phyloP scores from a whole-genome alignment of 2,797 vertebrate species.

The Bovichtus diacanthus region DNA sequence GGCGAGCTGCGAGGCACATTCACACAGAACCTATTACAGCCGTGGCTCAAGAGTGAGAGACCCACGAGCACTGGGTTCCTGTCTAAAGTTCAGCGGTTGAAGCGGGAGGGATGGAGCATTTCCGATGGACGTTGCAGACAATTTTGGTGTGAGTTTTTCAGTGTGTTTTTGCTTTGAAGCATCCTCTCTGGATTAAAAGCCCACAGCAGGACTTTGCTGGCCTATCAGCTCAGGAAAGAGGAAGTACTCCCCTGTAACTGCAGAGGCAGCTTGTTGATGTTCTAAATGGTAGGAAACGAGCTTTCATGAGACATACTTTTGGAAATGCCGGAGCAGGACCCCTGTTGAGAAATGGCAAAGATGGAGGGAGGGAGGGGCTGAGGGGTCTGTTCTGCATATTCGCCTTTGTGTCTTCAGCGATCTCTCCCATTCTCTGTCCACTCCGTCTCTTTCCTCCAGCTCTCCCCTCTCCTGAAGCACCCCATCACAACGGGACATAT shows the following conservation, averaged over 20 bases:
- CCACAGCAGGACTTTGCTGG: conserved; percentile 61
- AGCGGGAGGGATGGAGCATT: conserved; percentile 22
- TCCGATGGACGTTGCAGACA: conserved; percentile 24
- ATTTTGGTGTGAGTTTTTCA: conserved; percentile 46
- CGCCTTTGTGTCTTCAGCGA: conserved; percentile 22
- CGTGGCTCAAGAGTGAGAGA: conserved; percentile 27
- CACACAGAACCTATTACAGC: conserved; percentile 53
- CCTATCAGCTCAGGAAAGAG: conserved; percentile 56
- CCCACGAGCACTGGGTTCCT: conserved; percentile 30
- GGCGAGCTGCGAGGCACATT: conserved; percentile 64
- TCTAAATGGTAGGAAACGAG: conserved; percentile 57
- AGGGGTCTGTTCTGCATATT: conserved; percentile 41
- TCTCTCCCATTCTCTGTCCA: conserved; percentile 7
- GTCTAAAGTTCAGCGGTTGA: conserved; percentile 46
- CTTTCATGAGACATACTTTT: conserved; percentile 56
- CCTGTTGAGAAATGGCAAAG: conserved; percentile 59
- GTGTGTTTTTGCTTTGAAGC: conserved; percentile 46
- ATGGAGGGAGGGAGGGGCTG: conserved; percentile 30
- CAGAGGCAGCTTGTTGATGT: conserved; percentile 59
- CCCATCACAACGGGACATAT: conserved; percentile 50
- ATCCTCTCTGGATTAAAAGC: conserved; percentile 55
- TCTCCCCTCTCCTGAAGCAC: conserved; percentile 12
- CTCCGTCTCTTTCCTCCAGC: conserved; percentile 7
- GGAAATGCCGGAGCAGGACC: conserved; percentile 40
- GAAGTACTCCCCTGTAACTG: conserved; percentile 54